Percentiles rank a stretch among this genome's conserved stretches.
Evolutionary conservation across 2,797 vertebrate genomes (phyloP).

Genomic region (Psittacula derbiana): DNA sequence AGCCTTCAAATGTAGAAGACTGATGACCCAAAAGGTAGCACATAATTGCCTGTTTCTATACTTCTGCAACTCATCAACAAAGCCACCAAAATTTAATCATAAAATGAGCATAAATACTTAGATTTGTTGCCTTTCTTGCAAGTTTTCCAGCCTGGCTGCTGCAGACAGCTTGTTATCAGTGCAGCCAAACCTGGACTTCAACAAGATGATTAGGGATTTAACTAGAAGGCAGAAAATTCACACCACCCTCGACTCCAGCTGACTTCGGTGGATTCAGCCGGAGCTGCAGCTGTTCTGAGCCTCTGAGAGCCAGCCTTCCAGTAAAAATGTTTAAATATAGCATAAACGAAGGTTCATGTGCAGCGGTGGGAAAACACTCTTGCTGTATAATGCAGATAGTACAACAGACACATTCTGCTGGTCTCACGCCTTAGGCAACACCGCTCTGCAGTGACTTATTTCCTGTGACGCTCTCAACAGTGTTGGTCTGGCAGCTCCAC

Average conservation of each 20-base stretch:
- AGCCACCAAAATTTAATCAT: background rate
- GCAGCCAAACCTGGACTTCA: background rate
- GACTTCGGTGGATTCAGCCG: background rate
- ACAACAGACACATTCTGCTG: background rate
- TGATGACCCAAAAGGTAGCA: background rate
- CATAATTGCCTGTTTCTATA: background rate
- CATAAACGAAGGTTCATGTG: background rate
- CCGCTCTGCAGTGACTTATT: background rate
- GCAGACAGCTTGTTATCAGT: background rate
- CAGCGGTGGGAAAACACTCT: background rate
- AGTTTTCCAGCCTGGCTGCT: background rate
- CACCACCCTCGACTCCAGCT: background rate
- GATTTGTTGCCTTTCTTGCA: background rate
- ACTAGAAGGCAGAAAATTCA: background rate
- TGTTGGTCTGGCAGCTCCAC: fast-evolving
- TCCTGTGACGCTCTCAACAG: background rate
- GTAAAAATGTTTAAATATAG: background rate
- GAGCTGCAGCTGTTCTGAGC: background rate
- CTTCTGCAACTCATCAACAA: background rate
- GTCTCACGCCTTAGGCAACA: background rate
- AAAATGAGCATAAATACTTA: background rate
- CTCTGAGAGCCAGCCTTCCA: background rate
- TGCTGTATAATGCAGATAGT: background rate
- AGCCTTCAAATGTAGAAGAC: background rate
- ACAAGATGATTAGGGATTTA: background rate